Evolutionary conservation across 2,113 vertebrate species (phyloP), one percentile per base, ranked within the genome.

Genomic region (Bujurquina vittata): DNA sequence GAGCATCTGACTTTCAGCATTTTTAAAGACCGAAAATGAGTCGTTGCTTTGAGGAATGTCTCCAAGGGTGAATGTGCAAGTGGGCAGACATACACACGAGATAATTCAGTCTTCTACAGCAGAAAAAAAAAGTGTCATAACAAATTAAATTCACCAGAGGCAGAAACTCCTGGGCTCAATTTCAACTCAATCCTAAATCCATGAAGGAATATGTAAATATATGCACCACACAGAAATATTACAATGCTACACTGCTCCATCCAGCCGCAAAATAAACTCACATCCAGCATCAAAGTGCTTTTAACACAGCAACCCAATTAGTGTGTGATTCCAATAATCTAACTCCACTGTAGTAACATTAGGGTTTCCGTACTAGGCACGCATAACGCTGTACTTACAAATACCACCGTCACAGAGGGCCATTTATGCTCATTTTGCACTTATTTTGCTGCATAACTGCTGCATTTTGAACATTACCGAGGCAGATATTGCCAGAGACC

Each of bases 131-230:
- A 88, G 88, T 93, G 92, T 94, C 93, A 93, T 87, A 91, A 91
- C 89, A 92, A 94, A 94, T 94, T 94, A 87, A 89, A 91, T 88
- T 94, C 92, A 91, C 89, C 88, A 90, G 90, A 93, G 91, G 92
- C 84, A 83, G 59, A 92, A 91, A 94, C 91, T 94, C 91, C 88
- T 88, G 90, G 88, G 92, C 94, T 91, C 90, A 89, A 92, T 93
- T 94, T 93, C 90, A 92, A 91, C 88, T 93, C 89, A 84, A 89
- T 93, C 85, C 86, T 81, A 91, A 94, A 92, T 88, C 89, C 88
- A 93, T 87, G 90, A 88, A 92, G 87, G 87, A 90, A 92, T 93
- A 93, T 94, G 89, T 90, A 92, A 93, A 95, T 94, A 87, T 92
- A 90, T 91, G 87, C 86, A 12, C 60, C 91, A 84, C 84, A 85